These are phyloP conservation scores for Rhinatrema bivittatum DNA, from an alignment of 2,797 vertebrate species.

Conservation along the genomic window DNA sequence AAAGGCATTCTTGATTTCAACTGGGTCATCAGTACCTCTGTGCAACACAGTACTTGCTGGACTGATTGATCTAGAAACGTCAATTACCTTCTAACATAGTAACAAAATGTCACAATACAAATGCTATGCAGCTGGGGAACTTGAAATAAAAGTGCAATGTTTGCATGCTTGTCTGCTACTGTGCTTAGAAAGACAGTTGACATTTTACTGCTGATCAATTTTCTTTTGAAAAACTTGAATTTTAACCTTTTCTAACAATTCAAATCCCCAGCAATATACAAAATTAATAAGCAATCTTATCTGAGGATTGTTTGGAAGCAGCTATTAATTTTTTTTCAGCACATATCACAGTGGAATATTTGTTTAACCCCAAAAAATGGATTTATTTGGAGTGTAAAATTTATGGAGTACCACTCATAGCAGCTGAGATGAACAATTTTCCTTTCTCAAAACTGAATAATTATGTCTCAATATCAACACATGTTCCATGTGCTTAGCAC, in stretches of 20 bases:
- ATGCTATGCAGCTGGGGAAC: slow-evolving; percentile 45
- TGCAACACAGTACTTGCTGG: slow-evolving; percentile 8
- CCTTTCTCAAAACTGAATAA: too few species aligned
- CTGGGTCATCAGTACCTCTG: neutral
- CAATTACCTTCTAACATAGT: slow-evolving; percentile 35
- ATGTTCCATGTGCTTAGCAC: too few species aligned
- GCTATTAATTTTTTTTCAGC: slow-evolving; percentile 7
- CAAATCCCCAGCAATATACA: slow-evolving; percentile 16
- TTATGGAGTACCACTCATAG: too few species aligned
- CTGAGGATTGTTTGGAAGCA: slow-evolving; percentile 4
- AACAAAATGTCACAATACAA: slow-evolving; percentile 61
- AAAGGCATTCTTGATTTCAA: neutral
- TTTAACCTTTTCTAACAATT: slow-evolving; percentile 34
- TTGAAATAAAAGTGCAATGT: slow-evolving; percentile 25
- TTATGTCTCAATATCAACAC: too few species aligned
- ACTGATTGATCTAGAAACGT: slow-evolving; percentile 46
- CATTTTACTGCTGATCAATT: slow-evolving; percentile 47
- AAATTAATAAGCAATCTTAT: slow-evolving; percentile 27
- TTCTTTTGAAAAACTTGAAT: slow-evolving; percentile 12
- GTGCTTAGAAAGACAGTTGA: slow-evolving; percentile 33
- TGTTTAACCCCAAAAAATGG: too few species aligned
- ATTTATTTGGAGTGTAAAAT: too few species aligned
- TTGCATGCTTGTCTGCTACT: slow-evolving; percentile 33
- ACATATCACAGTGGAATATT: neutral
- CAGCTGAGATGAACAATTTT: too few species aligned